These are phyloP conservation scores for Pollenia griseotomentosa DNA, from an alignment of 2,888 invertebrate species.

Conservation along the genomic window DNA sequence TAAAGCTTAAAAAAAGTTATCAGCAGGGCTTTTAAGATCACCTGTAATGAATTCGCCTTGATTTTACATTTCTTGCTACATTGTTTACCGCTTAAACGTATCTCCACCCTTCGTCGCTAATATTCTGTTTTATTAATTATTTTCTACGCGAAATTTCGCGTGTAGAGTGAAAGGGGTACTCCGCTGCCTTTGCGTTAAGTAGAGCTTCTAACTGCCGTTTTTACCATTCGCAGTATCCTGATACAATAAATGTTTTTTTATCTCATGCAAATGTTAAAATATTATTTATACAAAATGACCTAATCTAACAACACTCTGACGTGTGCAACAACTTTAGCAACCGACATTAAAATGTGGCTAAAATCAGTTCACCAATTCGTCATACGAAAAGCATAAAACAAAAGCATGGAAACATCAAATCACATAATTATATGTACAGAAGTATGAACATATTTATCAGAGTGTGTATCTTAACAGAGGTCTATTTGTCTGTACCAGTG, in stretches of 20 bases:
- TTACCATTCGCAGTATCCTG: neutral
- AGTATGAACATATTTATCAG: neutral
- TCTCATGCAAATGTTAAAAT: neutral
- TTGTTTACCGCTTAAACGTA: no score
- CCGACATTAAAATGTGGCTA: conserved; percentile 49
- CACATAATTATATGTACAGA: conserved; percentile 28
- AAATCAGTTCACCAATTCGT: conserved; percentile 51
- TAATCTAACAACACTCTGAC: conserved; percentile 10
- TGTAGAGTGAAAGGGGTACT: no score
- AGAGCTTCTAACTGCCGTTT: neutral
- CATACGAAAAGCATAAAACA: neutral
- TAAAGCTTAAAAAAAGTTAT: no score
- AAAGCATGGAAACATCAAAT: conserved; percentile 29
- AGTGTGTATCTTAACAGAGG: neutral
- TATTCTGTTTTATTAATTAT: no score
- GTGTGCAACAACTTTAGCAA: neutral
- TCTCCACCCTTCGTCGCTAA: no score
- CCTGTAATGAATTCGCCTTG: no score
- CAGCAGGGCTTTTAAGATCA: no score
- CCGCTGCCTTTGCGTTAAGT: neutral
- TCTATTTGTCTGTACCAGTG: neutral
- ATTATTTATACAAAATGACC: conserved; percentile 47
- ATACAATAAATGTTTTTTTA: neutral
- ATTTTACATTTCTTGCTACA: no score
- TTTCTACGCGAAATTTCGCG: no score